phyloP scores from a whole-genome alignment of 2,888 invertebrate species.

The Oconnorella tubifera region DNA sequence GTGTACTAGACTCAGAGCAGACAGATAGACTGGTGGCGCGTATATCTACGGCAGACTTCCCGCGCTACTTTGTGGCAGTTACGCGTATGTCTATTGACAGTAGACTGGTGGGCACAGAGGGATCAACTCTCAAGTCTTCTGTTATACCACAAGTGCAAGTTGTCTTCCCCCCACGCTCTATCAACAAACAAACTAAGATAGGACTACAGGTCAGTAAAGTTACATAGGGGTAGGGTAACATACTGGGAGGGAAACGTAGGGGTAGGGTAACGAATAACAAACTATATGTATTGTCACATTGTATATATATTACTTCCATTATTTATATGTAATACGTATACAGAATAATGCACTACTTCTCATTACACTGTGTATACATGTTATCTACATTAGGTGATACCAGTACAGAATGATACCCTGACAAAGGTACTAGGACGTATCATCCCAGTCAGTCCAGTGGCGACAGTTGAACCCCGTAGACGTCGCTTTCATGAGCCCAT shows the following conservation, averaged over 20 bases:
- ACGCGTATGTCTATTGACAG: slow-evolving; percentile 65
- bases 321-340: no score
- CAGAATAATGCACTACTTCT: no score
- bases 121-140: slow-evolving; percentile 97
- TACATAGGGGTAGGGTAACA: no score
- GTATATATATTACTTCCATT: no score
- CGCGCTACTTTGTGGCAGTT: slow-evolving; percentile 99
- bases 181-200: background rate
- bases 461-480: background rate
- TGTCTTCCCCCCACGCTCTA: slow-evolving; percentile 58
- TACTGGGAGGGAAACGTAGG: no score
- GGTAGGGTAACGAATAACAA: no score
- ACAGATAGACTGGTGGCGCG: slow-evolving; percentile 80
- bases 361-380: no score
- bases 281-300: no score
- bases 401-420: background rate
- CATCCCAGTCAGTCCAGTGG: background rate
- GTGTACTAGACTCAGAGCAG: no score
- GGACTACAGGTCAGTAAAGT: background rate
- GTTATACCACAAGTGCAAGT: slow-evolving; percentile 99
- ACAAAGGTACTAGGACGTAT: background rate
- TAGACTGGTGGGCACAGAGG: slow-evolving; percentile 96
- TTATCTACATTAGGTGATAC: no score
- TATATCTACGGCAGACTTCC: slow-evolving; percentile 96
- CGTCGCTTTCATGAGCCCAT: background rate